Evolutionary conservation across 2,797 vertebrate genomes (phyloP).

Genomic region (Coranthus polyacanthus): DNA sequence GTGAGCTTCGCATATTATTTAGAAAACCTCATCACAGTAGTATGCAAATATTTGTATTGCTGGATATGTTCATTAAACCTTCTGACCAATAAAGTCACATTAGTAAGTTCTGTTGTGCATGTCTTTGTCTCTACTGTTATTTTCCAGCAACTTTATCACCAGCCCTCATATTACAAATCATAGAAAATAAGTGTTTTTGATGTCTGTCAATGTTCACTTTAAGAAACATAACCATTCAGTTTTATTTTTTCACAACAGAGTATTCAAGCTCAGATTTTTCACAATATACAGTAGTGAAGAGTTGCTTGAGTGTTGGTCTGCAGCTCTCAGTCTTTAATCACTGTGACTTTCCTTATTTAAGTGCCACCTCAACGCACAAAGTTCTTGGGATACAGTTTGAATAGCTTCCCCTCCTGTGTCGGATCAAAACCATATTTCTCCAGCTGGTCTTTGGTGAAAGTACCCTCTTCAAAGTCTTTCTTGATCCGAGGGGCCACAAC

Average conservation of each 20-base stretch:
- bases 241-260: no score
- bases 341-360: not conserved
- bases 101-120: slow-evolving; percentile 4
- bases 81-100: slow-evolving; percentile 20
- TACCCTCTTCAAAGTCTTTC: slow-evolving; percentile 86
- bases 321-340: not conserved
- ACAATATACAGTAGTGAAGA: not conserved
- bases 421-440: slow-evolving; percentile 93
- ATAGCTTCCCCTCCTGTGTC: slow-evolving; percentile 92
- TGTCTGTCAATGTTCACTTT: no score
- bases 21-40: not conserved
- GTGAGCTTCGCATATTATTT: not conserved
- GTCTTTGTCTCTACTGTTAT: no score
- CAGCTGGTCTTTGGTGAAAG: slow-evolving; percentile 83
- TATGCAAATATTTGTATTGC: not conserved
- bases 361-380: slow-evolving; percentile 86
- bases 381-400: slow-evolving; percentile 94
- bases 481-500: slow-evolving; percentile 87
- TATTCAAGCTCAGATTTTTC: no score
- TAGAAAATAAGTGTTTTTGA: no score
- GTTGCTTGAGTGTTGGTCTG: not conserved
- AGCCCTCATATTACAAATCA: no score
- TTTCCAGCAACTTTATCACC: no score
- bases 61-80: not conserved
- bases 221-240: no score